Conservation (phyloP, 1,140 invertebrate species). For the Conopomorpha cramerella region DNA sequence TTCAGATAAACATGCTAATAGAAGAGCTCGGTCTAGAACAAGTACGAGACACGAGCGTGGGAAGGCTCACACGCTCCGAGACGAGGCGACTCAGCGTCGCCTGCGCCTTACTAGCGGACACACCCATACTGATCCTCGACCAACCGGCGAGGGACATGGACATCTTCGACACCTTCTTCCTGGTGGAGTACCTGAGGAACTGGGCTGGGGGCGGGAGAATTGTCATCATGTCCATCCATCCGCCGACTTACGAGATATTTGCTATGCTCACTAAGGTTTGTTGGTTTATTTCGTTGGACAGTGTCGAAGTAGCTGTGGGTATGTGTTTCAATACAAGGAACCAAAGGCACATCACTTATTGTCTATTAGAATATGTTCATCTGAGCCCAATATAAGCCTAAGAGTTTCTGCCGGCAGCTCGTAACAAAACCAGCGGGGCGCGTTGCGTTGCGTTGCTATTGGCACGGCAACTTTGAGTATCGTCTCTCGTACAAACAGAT, state of each 20-base stretch:
- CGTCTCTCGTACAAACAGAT: too few species aligned
- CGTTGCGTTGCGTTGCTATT: too few species aligned
- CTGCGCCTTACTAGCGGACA: conserved; percentile 82
- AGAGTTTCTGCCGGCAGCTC: too few species aligned
- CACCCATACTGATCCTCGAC: conserved; percentile 84
- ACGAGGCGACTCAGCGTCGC: conserved; percentile 83
- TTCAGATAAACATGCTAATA: conserved; percentile 81
- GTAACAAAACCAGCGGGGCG: too few species aligned
- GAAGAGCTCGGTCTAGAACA: conserved; percentile 89
- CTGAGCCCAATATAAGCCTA: too few species aligned
- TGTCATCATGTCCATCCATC: conserved; percentile 90
- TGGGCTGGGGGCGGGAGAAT: conserved; percentile 87
- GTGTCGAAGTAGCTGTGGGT: too few species aligned
- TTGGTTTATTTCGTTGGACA: too few species aligned
- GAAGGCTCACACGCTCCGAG: conserved; percentile 83
- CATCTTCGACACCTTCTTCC: conserved; percentile 94
- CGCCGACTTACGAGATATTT: conserved; percentile 93
- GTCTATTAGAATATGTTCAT: too few species aligned
- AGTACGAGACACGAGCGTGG: conserved; percentile 78
- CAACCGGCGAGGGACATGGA: conserved; percentile 92
- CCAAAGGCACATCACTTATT: too few species aligned
- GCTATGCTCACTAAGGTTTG: conserved; percentile 85
- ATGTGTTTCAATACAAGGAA: too few species aligned
- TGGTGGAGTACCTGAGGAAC: conserved; percentile 91
- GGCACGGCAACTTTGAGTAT: too few species aligned